Percentiles rank a stretch among this genome's conserved stretches.
Conservation (phyloP, 2,888 invertebrate genomes). For the Acanthosepion lycidas region DNA sequence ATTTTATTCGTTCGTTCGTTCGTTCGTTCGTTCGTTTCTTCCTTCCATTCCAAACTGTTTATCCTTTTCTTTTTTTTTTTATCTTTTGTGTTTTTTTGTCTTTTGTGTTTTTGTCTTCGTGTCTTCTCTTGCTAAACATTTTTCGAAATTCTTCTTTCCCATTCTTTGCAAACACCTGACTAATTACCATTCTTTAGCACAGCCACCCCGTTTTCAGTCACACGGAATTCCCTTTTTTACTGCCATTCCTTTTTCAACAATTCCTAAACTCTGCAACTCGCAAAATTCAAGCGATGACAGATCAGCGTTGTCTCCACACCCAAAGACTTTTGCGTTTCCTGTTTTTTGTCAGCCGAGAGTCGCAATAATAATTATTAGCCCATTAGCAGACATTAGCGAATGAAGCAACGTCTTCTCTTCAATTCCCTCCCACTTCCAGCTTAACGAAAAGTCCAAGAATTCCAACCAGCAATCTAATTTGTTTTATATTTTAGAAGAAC, state of each 20-base stretch:
- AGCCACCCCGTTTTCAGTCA: background rate
- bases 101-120: background rate
- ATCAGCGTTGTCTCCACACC: conserved; percentile 18
- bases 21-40: background rate
- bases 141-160: background rate
- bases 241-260: background rate
- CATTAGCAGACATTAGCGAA: background rate
- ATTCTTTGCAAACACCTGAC: background rate
- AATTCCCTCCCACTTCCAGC: background rate
- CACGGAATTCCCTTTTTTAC: background rate
- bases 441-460: background rate
- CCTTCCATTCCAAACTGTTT: background rate
- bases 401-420: background rate
- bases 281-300: background rate
- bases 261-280: background rate
- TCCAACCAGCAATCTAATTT: background rate
- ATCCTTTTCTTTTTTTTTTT: background rate
- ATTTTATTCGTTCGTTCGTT: background rate
- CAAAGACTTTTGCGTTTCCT: background rate
- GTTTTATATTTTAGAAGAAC: background rate
- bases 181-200: background rate
- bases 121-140: background rate
- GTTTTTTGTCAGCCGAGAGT: background rate
- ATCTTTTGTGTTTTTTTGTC: too few species aligned
- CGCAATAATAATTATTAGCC: background rate